Evolutionary conservation across 1,140 invertebrate genomes (phyloP).

Genomic region (Littorina saxatilis): DNA sequence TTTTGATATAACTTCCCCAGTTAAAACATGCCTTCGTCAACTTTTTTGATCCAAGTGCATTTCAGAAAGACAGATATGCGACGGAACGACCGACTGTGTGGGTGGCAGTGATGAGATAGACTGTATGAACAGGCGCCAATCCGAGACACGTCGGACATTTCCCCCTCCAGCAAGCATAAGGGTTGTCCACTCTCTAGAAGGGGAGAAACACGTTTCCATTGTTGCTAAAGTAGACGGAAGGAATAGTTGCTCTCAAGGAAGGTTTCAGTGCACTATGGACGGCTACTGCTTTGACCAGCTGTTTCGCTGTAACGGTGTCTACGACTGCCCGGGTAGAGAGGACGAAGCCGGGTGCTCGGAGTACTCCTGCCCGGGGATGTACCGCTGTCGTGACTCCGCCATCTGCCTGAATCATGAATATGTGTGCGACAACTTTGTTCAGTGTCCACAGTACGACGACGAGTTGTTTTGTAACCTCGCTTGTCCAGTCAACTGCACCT

Average conservation of each 20-base stretch:
- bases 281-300: constrained; percentile 32
- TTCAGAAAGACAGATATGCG: background rate
- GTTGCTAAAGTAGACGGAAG: background rate
- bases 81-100: background rate
- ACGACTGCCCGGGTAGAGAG: constrained; percentile 31
- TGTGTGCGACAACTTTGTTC: background rate
- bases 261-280: constrained; percentile 10
- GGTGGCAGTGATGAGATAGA: background rate
- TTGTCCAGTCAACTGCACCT: no score
- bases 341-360: constrained; percentile 28
- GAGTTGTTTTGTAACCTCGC: background rate
- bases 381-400: no score
- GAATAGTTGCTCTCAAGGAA: background rate
- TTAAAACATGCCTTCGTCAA: no score
- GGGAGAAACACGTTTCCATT: background rate
- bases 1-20: no score
- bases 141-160: background rate
- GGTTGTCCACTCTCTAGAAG: background rate
- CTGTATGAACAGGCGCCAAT: background rate
- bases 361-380: background rate
- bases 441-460: constrained; percentile 1
- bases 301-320: constrained; percentile 30
- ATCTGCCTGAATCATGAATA: no score
- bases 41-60: background rate
- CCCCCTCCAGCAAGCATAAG: background rate